Evolutionary conservation across 35 echinoderm and acorn worm genomes (phyloP).

Genomic region (Heliocidaris tuberculata): DNA sequence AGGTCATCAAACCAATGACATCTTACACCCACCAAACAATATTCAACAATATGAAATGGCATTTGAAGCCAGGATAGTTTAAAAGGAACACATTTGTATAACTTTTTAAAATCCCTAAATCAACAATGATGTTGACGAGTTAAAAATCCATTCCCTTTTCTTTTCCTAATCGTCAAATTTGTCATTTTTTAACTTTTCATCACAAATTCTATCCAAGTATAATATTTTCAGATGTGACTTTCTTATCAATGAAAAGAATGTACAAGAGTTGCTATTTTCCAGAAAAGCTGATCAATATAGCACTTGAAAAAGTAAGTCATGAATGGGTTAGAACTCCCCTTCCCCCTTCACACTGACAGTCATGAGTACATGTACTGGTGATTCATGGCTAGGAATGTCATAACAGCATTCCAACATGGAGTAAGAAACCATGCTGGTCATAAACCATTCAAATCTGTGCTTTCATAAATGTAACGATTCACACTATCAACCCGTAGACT

Average conservation of each 20-base stretch:
- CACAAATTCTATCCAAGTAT: no score
- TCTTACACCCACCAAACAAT: no score
- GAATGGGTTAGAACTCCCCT: background rate
- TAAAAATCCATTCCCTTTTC: no score
- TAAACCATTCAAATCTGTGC: background rate
- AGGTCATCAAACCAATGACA: no score
- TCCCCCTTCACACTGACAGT: background rate
- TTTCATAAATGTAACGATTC: background rate
- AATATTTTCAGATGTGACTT: no score
- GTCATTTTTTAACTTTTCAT: no score
- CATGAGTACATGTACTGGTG: background rate
- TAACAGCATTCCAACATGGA: background rate
- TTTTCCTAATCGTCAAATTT: no score
- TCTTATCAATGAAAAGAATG: background rate
- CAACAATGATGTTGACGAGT: no score
- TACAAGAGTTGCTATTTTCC: background rate
- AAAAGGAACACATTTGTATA: no score
- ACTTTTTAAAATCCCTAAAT: no score
- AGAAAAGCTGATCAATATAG: background rate
- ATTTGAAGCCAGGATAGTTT: no score
- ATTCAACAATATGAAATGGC: no score
- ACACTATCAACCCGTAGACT: background rate
- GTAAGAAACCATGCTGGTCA: background rate
- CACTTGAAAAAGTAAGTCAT: background rate
- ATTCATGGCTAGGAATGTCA: background rate